A percentile compares a stretch with the other conserved stretches of the same genome.
These are phyloP conservation scores for Rhopalosiphum nymphaeae DNA, from an alignment of 2,888 invertebrate species.

Conservation along the genomic window DNA sequence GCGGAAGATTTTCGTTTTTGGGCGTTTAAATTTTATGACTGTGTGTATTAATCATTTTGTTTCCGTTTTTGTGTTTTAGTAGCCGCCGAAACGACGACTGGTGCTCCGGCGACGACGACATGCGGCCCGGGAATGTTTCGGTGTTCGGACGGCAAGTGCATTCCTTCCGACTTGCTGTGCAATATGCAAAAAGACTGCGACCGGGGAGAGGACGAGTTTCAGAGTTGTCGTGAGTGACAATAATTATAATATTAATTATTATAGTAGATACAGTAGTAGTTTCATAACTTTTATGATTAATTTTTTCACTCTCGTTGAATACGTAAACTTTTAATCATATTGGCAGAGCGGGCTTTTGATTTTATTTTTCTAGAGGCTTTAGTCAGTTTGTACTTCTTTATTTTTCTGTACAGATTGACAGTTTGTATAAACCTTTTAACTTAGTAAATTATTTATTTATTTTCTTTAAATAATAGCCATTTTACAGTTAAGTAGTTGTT, in stretches of 20 bases:
- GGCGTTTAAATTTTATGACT: not conserved
- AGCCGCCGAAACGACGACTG: constrained; percentile 37
- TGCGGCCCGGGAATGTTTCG: constrained; percentile 80
- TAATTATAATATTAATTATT: not conserved
- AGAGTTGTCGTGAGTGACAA: constrained; percentile 86
- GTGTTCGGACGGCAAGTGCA: constrained; percentile 89
- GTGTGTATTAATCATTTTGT: not conserved
- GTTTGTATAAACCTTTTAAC: not conserved
- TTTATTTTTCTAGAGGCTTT: not conserved
- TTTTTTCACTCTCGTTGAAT: not conserved
- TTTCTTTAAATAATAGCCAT: not conserved
- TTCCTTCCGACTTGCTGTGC: constrained; percentile 88
- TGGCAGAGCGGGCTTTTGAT: not conserved
- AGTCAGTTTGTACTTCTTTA: not conserved
- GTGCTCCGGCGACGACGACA: constrained; percentile 48
- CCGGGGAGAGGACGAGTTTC: constrained; percentile 91
- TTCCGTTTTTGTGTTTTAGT: not conserved
- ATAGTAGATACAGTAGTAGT: not conserved
- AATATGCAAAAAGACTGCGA: constrained; percentile 96
- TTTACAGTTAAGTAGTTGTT: not conserved
- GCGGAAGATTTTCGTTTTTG: not conserved
- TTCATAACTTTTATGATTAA: not conserved
- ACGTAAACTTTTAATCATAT: not conserved
- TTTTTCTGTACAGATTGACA: not conserved
- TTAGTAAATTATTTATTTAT: not conserved